These are phyloP conservation scores for Frankliniella intonsa DNA, from an alignment of 2,888 invertebrate species.

Conservation along the genomic window DNA sequence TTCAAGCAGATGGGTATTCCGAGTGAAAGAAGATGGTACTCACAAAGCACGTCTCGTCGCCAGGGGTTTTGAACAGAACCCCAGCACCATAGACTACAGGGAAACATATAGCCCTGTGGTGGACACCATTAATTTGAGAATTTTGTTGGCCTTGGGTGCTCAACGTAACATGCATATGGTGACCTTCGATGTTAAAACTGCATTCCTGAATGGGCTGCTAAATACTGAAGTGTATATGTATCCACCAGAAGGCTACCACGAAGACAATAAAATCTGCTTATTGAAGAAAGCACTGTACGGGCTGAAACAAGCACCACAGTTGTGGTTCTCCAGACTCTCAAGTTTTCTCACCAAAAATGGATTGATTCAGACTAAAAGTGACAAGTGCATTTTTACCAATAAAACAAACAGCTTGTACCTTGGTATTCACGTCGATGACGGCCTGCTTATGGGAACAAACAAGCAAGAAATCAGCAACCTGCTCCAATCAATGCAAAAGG, in stretches of 20 bases:
- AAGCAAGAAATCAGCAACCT: constrained; percentile 32
- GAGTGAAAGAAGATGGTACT: neutral
- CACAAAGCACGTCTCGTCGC: constrained; percentile 27
- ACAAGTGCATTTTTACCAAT: constrained; percentile 22
- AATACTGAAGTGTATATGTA: constrained; percentile 31
- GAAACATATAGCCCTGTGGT: constrained; percentile 39
- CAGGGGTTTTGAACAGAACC: constrained; percentile 37
- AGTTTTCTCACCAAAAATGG: neutral
- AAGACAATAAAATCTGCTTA: constrained; percentile 28
- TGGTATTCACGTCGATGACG: constrained; percentile 37
- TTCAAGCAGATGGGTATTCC: constrained; percentile 27
- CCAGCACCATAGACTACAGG: constrained; percentile 37
- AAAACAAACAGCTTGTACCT: constrained; percentile 29
- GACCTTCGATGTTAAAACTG: constrained; percentile 33
- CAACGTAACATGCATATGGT: constrained; percentile 31
- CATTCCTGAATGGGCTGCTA: constrained; percentile 33
- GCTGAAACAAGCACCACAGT: constrained; percentile 29
- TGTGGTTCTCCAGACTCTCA: constrained; percentile 19
- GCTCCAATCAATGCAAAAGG: constrained; percentile 31
- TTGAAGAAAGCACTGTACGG: constrained; percentile 32
- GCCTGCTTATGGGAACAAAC: constrained; percentile 32
- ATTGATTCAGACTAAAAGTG: neutral
- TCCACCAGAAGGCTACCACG: constrained; percentile 28
- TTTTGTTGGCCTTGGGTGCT: constrained; percentile 36
- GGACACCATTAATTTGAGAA: constrained; percentile 36